These are phyloP conservation scores for Neolamprologus modestus DNA, from an alignment of 2,113 vertebrate species.

Conservation along the genomic window DNA sequence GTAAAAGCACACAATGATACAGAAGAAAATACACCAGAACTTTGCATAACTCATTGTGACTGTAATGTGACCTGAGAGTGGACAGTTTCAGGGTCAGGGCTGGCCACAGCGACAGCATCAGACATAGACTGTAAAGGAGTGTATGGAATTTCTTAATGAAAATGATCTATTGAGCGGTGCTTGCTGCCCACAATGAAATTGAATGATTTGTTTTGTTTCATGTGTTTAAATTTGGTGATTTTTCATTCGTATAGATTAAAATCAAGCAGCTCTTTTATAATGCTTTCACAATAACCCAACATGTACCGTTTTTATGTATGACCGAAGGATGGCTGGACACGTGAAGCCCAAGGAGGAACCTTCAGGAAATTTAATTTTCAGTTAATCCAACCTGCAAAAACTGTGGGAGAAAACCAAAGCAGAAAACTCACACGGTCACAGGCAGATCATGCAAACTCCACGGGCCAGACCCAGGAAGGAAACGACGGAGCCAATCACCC, in stretches of 20 bases:
- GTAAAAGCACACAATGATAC: constrained; percentile 62
- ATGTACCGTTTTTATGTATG: neutral
- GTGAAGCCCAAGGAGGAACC: neutral
- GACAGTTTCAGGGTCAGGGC: neutral
- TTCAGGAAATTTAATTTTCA: neutral
- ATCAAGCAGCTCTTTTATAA: neutral
- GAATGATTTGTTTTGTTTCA: neutral
- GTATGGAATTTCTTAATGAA: neutral
- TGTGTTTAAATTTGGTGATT: neutral
- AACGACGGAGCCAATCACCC: neutral
- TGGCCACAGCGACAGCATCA: neutral
- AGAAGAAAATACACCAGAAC: constrained; percentile 27
- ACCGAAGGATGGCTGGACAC: accelerated
- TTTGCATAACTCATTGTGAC: neutral
- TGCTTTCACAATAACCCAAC: neutral
- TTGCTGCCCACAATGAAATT: neutral
- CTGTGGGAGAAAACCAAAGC: neutral
- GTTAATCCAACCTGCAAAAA: neutral
- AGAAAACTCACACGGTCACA: neutral
- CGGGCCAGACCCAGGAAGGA: neutral
- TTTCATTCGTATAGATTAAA: neutral
- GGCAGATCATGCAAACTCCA: neutral
- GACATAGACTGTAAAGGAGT: neutral
- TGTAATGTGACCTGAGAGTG: neutral
- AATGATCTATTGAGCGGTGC: neutral